A percentile compares a stretch with the other conserved stretches of the same genome.
Evolutionary conservation across 2,113 vertebrate genomes (phyloP).

Genomic region (Noturus placidus): DNA sequence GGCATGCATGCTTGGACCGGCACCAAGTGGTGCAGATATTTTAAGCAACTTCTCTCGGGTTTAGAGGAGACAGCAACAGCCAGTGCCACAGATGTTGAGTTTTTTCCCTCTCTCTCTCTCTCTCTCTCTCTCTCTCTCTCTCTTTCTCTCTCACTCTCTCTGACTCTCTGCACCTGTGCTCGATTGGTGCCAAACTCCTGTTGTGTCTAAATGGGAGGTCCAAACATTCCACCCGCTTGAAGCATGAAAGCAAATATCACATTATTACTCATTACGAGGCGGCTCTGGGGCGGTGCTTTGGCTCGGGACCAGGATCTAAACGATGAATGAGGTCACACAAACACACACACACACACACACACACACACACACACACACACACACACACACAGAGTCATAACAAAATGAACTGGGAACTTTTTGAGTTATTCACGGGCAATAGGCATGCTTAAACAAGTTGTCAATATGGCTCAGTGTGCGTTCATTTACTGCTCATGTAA

Average conservation of each 20-base stretch:
- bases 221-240: constrained; percentile 70
- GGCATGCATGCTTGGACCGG: constrained; percentile 67
- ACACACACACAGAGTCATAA: constrained; percentile 41
- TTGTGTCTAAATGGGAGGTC: constrained; percentile 77
- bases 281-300: constrained; percentile 58
- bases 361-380: constrained; percentile 37
- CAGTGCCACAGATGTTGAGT: constrained; percentile 74
- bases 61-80: constrained; percentile 69
- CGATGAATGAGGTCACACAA: constrained; percentile 58
- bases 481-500: constrained; percentile 40
- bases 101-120: constrained; percentile 53
- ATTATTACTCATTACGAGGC: constrained; percentile 68
- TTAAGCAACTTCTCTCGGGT: constrained; percentile 65
- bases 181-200: constrained; percentile 73
- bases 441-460: constrained; percentile 40
- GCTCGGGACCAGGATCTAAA: constrained; percentile 63
- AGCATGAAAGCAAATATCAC: constrained; percentile 73
- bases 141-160: constrained; percentile 50
- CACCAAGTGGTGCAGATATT: constrained; percentile 71
- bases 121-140: constrained; percentile 51
- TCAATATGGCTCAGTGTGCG: constrained; percentile 17
- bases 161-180: constrained; percentile 71
- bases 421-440: constrained; percentile 21
- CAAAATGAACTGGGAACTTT: neutral
- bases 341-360: constrained; percentile 49